phyloP scores from a whole-genome alignment of 2,113 vertebrate genomes.

The Xiphophorus hellerii region DNA sequence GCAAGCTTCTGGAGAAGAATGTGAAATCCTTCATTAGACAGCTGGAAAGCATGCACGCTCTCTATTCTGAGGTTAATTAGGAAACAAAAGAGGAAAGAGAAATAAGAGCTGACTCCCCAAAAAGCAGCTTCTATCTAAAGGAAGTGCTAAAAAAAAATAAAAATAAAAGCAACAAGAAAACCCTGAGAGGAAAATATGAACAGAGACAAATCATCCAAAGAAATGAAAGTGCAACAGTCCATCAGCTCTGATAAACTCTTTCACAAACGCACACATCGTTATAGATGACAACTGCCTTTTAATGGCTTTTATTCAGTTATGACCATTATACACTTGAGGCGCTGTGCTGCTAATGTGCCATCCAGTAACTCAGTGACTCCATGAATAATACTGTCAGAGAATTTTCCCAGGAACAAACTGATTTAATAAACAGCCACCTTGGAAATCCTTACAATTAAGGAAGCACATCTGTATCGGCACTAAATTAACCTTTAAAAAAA shows the following conservation, averaged over 20 bases:
- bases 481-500: neutral
- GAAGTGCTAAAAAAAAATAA: slow-evolving; percentile 3
- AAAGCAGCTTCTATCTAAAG: slow-evolving; percentile 27
- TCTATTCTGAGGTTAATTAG: slow-evolving; percentile 68
- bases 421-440: neutral
- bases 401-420: neutral
- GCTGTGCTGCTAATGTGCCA: slow-evolving; percentile 5
- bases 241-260: neutral
- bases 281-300: slow-evolving; percentile 7
- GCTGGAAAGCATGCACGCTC: slow-evolving; percentile 11
- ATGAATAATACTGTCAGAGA: slow-evolving; percentile 26
- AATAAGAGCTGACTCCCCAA: slow-evolving; percentile 5
- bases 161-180: neutral
- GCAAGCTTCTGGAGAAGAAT: slow-evolving; percentile 23
- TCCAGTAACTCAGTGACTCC: slow-evolving; percentile 9
- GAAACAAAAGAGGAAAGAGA: neutral
- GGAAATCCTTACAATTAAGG: neutral
- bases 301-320: slow-evolving; percentile 20
- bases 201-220: slow-evolving; percentile 15
- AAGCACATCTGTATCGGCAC: neutral
- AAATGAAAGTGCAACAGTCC: slow-evolving; percentile 17
- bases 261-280: slow-evolving; percentile 13
- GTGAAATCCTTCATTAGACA: slow-evolving; percentile 55
- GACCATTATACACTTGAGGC: slow-evolving; percentile 7
- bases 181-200: slow-evolving; percentile 1